Percentiles rank a stretch among this genome's conserved stretches.
Conservation (phyloP, 1,140 invertebrate species). For the Cherax destructor region DNA sequence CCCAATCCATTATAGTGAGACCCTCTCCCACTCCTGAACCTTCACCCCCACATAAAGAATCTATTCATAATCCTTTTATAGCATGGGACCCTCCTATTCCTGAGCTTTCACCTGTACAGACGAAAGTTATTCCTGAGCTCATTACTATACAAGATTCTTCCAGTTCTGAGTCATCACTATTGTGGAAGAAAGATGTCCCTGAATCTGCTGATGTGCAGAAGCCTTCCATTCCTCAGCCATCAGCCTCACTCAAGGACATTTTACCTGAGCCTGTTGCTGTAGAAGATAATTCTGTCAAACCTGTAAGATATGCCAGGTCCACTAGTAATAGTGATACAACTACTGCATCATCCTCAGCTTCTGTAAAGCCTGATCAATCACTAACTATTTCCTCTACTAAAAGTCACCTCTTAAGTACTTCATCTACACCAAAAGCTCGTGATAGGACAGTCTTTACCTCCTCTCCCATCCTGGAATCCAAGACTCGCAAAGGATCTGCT, state of each 20-base stretch:
- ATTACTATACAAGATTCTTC: too few relatives aligned
- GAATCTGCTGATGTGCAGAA: slow-evolving; percentile 1
- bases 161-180: too few relatives aligned
- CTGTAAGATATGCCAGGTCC: slow-evolving; percentile 19
- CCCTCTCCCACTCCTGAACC: too few relatives aligned
- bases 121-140: too few relatives aligned
- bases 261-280: background rate
- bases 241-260: background rate
- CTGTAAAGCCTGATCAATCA: background rate
- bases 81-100: too few relatives aligned
- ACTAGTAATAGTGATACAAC: slow-evolving; percentile 13
- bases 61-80: too few relatives aligned
- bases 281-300: slow-evolving; percentile 17
- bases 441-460: background rate
- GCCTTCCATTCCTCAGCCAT: background rate
- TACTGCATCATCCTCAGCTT: background rate
- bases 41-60: too few relatives aligned
- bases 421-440: slow-evolving; percentile 17
- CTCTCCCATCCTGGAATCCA: slow-evolving; percentile 2
- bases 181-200: too few relatives aligned
- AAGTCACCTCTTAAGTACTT: slow-evolving; percentile 31
- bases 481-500: slow-evolving; percentile 21
- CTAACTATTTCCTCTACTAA: background rate
- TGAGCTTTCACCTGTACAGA: too few relatives aligned
- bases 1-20: too few relatives aligned